Evolutionary conservation across 2,797 vertebrate genomes (phyloP).

Genomic region (Sebastolobus altivelis): DNA sequence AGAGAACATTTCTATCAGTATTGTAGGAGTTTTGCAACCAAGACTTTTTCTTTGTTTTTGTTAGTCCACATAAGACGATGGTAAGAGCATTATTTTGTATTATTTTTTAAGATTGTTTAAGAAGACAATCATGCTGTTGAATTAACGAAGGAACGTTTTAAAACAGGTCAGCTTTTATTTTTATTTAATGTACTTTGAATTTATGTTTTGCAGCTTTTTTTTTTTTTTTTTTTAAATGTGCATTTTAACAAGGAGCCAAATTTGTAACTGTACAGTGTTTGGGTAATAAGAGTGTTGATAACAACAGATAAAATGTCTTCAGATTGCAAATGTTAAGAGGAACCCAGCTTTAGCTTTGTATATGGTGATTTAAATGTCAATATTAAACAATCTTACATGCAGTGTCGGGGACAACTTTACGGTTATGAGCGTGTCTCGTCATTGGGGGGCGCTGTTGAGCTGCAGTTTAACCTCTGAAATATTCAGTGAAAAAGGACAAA

Average conservation of each 20-base stretch:
- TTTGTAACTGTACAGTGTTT: background rate
- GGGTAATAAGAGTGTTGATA: background rate
- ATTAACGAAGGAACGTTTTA: background rate
- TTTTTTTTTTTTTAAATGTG: constrained; percentile 5
- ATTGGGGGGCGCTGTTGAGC: constrained; percentile 76
- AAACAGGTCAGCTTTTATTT: constrained; percentile 2
- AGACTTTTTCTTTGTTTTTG: background rate
- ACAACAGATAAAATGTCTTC: background rate
- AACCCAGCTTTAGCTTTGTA: background rate
- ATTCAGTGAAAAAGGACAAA: constrained; percentile 43
- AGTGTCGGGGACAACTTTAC: background rate
- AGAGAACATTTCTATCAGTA: constrained; percentile 15
- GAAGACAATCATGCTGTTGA: background rate
- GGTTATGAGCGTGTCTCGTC: constrained; percentile 18
- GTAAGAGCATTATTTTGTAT: background rate
- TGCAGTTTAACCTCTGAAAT: constrained; percentile 32
- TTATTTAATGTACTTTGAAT: constrained; percentile 3
- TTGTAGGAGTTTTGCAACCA: background rate
- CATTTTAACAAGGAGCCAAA: constrained; percentile 21
- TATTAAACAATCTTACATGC: background rate
- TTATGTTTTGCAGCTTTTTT: constrained; percentile 16
- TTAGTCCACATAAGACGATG: background rate
- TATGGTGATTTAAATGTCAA: background rate
- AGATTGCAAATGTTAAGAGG: background rate
- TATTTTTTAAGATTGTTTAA: background rate